A percentile compares a stretch with the other conserved stretches of the same genome.
Evolutionary conservation across 2,113 vertebrate genomes (phyloP).

Genomic region (Leptobrachium ailaonicum): DNA sequence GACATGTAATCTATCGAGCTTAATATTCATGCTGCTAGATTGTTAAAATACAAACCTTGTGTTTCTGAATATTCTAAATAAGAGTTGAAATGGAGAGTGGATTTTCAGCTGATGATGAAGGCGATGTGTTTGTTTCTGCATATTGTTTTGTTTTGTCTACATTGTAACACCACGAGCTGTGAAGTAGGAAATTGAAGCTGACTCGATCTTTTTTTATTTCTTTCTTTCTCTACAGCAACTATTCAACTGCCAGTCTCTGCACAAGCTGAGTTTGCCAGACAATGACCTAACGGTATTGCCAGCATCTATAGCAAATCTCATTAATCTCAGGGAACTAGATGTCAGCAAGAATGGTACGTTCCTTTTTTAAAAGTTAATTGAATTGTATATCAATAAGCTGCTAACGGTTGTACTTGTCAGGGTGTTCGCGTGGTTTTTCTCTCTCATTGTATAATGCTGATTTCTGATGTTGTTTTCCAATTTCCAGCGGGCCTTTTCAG

Average conservation of each 20-base stretch:
- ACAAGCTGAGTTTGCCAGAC: constrained; percentile 96
- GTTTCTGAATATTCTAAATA: no score
- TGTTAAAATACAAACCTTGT: no score
- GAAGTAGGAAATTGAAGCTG: constrained; percentile 44
- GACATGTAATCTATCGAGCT: no score
- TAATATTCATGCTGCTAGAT: no score
- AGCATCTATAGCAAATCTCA: constrained; percentile 93
- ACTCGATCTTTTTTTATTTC: constrained; percentile 39
- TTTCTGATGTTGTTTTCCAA: background rate
- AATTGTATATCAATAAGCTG: constrained; percentile 39
- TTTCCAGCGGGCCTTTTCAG: background rate
- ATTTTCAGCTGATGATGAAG: no score
- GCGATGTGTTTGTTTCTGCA: no score
- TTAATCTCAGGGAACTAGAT: constrained; percentile 98
- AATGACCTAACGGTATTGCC: constrained; percentile 94
- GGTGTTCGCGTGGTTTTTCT: background rate
- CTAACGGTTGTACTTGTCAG: constrained; percentile 7
- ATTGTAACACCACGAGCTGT: constrained; percentile 13
- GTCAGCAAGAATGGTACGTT: constrained; percentile 99
- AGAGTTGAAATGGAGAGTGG: no score
- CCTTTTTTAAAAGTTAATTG: constrained; percentile 43
- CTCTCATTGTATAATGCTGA: background rate
- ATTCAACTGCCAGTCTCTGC: constrained; percentile 96
- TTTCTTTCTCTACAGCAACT: constrained; percentile 85
- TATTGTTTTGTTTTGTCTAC: constrained; percentile 1